phyloP scores from a whole-genome alignment of 2,888 invertebrate genomes.

The Agriopis leucophaearia region DNA sequence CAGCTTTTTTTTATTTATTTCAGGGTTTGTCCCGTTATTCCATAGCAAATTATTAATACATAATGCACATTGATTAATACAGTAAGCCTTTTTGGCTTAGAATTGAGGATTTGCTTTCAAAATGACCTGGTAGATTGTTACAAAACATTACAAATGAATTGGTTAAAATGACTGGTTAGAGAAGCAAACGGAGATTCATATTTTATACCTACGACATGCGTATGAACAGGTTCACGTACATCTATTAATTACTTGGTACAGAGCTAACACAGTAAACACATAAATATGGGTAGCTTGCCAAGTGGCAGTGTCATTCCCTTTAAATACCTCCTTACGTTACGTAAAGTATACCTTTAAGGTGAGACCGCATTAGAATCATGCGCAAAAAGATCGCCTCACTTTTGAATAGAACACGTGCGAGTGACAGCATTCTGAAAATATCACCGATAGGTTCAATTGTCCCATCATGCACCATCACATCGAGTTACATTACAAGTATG shows the following conservation, averaged over 20 bases:
- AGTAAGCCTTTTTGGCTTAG: too few relatives aligned
- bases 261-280: neutral
- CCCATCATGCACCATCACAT: too few relatives aligned
- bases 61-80: too few relatives aligned
- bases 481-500: too few relatives aligned
- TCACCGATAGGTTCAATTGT: too few relatives aligned
- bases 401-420: too few relatives aligned
- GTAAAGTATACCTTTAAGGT: neutral
- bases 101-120: too few relatives aligned
- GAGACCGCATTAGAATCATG: neutral
- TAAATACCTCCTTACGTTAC: conserved; percentile 4
- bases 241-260: neutral
- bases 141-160: neutral
- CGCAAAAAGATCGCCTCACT: neutral
- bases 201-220: neutral
- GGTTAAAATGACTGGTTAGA: neutral
- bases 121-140: neutral
- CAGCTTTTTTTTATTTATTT: too few relatives aligned
- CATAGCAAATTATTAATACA: too few relatives aligned
- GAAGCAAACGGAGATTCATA: neutral
- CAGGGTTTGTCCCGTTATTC: too few relatives aligned
- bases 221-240: neutral
- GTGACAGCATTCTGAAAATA: too few relatives aligned
- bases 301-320: conserved; percentile 7
- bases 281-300: conserved; percentile 9